Conservation (phyloP, 2,113 vertebrate species). For the Dunckerocampus dactyliophorus region DNA sequence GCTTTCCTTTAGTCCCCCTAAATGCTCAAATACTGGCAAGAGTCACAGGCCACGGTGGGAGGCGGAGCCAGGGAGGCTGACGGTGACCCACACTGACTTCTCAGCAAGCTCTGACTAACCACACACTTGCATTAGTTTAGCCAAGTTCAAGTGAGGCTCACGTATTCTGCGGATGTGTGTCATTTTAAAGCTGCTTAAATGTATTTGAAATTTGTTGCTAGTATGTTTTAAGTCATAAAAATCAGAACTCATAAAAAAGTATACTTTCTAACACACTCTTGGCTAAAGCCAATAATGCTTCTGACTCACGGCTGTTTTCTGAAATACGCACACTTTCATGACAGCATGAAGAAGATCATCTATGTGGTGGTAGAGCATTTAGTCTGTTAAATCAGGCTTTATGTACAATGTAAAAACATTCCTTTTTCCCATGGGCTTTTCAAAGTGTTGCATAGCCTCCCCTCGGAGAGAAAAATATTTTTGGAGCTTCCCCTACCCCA, state of each 20-base stretch:
- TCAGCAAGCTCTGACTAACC: conserved; percentile 49
- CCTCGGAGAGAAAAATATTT: no score
- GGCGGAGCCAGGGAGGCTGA: conserved; percentile 80
- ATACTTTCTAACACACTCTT: not conserved
- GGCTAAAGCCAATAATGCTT: conserved; percentile 7
- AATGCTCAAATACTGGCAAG: conserved; percentile 83
- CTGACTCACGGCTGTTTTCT: conserved; percentile 28
- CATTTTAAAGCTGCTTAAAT: not conserved
- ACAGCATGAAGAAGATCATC: no score
- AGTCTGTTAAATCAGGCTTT: no score
- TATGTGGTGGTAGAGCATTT: no score
- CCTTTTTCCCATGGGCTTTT: no score
- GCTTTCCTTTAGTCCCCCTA: conserved; percentile 73
- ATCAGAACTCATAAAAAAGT: not conserved
- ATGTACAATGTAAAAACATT: conserved; percentile 4
- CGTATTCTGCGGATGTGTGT: not conserved
- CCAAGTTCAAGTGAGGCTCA: conserved; percentile 29
- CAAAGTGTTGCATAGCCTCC: no score
- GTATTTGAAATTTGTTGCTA: not conserved
- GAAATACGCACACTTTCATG: no score
- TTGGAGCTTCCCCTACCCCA: no score
- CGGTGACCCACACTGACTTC: conserved; percentile 49
- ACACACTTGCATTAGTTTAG: conserved; percentile 33
- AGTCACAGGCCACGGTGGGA: conserved; percentile 79
- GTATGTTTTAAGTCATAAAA: not conserved